Conservation (phyloP, 2,888 invertebrate genomes). For the Zhuqinia jingwanae region DNA sequence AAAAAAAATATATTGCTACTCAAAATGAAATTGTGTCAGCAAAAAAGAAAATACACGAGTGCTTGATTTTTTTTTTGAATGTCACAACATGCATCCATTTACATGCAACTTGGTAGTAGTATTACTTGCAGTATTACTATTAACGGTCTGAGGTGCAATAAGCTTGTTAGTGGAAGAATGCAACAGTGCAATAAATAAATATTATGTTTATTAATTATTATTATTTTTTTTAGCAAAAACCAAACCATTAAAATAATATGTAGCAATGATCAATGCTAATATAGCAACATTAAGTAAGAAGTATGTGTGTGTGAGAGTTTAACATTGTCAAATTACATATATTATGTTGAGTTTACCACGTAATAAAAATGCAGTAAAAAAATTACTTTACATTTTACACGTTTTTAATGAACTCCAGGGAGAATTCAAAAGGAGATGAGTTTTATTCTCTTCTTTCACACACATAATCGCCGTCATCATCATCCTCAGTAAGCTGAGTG, state of each 20-base stretch:
- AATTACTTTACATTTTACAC: background rate
- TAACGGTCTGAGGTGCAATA: no score
- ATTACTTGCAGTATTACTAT: no score
- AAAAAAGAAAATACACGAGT: no score
- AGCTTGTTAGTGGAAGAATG: conserved; percentile 9
- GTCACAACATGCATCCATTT: no score
- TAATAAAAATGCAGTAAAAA: no score
- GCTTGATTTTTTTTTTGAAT: conserved; percentile 7
- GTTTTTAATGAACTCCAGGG: background rate
- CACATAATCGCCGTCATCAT: background rate
- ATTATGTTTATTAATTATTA: conserved; percentile 21
- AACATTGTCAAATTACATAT: no score
- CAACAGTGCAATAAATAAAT: background rate
- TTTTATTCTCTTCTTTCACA: background rate
- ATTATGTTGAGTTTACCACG: background rate
- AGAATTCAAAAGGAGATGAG: no score
- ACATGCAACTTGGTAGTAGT: no score
- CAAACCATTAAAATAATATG: background rate
- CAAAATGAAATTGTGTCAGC: conserved; percentile 22
- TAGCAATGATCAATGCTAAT: background rate
- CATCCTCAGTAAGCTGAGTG: background rate
- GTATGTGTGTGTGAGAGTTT: no score
- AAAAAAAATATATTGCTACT: conserved; percentile 28
- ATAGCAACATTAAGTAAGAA: background rate
- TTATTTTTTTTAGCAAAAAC: conserved; percentile 7